Evolutionary conservation across 2,113 vertebrate genomes (phyloP), one percentile per base, ranked within the genome.

Genomic region (Elgaria multicarinata): DNA sequence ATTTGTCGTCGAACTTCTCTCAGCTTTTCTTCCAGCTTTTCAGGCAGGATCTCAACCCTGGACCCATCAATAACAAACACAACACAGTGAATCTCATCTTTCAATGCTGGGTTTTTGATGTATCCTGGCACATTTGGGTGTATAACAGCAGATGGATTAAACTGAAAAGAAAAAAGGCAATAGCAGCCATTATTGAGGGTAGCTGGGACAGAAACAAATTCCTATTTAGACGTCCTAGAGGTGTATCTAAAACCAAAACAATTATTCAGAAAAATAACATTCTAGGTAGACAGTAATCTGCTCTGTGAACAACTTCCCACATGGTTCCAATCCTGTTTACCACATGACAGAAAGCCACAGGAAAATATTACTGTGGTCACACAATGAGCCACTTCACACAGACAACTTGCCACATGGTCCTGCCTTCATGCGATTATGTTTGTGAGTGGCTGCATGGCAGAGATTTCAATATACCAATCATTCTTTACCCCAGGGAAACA

Each of bases 11-110:
- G 94, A 83, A 97, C 96, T 42, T 82, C 62, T 7, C 67, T 66
- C 3, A 98, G 74, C 86, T 97, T 98, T 33, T 90, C 90, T 36
- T 95, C 42, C 89, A 97, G 94, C 36, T 96, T 90, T 6, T 90
- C 80, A 12, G 94, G 91, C 33, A 97, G 92, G 3, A 93, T 86
- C 3, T 93, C 87, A 33, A 95, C 39, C 86, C 95, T 97, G 91
- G 93, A 90, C 72, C 92, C 89, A 83, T 94, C 91, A 53, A 96
- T 83, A 72, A 96, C 90, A 87, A 92, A 95, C 16, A 64, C 93
- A 88, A 96, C 93, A 88, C 96, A 95, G 74, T 95, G 93, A 85
- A 96, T 93, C 62, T 85, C 90, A 67, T 95, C 94, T 82, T 92
- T 91, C 53, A 94, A 46, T 66, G 83, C 62, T 3, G 89, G 85